These are phyloP conservation scores for Phoebastria nigripes DNA, from an alignment of 2,797 vertebrate species.

Conservation along the genomic window DNA sequence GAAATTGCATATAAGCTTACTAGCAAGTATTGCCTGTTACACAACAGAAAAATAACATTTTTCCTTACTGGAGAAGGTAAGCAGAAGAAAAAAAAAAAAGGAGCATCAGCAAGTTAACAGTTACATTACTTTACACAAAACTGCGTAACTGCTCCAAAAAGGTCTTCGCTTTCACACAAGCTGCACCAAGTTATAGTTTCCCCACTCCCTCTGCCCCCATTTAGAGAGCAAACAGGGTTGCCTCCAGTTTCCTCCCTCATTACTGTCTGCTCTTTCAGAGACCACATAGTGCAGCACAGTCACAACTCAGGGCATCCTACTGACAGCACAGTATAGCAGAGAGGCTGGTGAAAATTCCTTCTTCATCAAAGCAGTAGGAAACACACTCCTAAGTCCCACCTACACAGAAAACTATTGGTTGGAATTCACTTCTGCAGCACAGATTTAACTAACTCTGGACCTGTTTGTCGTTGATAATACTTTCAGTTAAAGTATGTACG, in stretches of 20 bases:
- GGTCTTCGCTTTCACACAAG: not conserved
- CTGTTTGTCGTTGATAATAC: not conserved
- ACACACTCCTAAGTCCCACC: not conserved
- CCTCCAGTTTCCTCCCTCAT: not conserved
- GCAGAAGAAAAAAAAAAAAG: not conserved
- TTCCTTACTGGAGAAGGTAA: not conserved
- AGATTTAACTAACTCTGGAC: not conserved
- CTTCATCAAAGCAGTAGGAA: not conserved
- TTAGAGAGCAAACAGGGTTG: rapidly evolving
- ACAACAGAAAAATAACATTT: not conserved
- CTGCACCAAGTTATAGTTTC: not conserved
- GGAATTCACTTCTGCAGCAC: not conserved
- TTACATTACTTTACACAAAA: not conserved
- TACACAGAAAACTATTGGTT: not conserved
- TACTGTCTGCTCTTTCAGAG: not conserved
- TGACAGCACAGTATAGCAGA: no score
- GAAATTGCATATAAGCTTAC: not conserved
- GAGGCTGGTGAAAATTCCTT: not conserved
- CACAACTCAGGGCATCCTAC: not conserved
- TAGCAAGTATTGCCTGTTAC: not conserved
- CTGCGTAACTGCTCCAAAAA: not conserved
- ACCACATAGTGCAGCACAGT: not conserved
- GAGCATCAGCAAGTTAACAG: not conserved
- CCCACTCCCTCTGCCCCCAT: not conserved
- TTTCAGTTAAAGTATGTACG: not conserved